These are phyloP conservation scores for Psammodynastes pulverulentus DNA, from an alignment of 2,113 vertebrate species.

Conservation along the genomic window DNA sequence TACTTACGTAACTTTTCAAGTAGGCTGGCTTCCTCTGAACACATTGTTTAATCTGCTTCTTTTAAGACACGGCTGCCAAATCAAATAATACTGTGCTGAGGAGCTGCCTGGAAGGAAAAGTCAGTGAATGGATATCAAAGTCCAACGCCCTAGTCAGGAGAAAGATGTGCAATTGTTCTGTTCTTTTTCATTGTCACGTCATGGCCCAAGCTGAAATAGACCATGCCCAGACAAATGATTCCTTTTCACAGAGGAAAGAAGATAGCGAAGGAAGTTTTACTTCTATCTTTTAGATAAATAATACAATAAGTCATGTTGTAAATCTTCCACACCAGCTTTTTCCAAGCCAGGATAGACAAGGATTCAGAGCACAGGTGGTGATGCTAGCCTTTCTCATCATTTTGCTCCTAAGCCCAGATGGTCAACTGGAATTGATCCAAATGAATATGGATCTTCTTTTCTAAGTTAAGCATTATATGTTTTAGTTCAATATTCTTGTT, in stretches of 20 bases:
- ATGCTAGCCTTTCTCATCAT: too few relatives aligned
- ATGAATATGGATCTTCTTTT: neutral
- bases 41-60: constrained; percentile 46
- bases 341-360: neutral
- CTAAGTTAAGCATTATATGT: neutral
- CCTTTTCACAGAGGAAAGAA: constrained; percentile 38
- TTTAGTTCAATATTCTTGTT: neutral
- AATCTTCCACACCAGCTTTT: constrained; percentile 18
- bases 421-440: constrained; percentile 13
- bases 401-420: neutral
- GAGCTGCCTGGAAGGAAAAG: constrained; percentile 42
- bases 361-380: constrained; percentile 4
- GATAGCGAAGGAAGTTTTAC: constrained; percentile 41
- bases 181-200: constrained; percentile 55
- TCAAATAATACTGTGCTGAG: constrained; percentile 32
- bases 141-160: neutral
- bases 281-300: constrained; percentile 51
- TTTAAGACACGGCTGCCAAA: constrained; percentile 40
- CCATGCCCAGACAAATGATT: constrained; percentile 31
- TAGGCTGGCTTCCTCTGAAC: constrained; percentile 34
- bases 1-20: constrained; percentile 27
- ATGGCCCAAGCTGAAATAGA: constrained; percentile 47
- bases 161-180: constrained; percentile 23
- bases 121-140: constrained; percentile 23
- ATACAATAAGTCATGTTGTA: constrained; percentile 39